phyloP scores from a whole-genome alignment of 2,113 vertebrate genomes.

The Rhagologus leucostigma region DNA sequence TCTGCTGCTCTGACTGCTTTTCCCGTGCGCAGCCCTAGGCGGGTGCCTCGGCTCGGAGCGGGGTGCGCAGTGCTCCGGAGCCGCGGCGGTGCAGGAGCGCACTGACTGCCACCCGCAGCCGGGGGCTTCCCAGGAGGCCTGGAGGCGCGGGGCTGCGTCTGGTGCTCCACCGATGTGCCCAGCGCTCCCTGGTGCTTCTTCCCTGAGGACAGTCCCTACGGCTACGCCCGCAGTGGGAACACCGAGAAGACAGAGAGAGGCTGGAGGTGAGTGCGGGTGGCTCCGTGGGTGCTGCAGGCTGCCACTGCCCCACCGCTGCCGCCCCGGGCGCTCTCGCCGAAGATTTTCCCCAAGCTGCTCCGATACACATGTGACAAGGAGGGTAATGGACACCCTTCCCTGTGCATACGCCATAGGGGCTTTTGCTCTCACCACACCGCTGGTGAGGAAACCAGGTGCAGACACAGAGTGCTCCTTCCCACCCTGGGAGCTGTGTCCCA shows the following conservation, averaged over 20 bases:
- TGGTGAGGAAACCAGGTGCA: neutral
- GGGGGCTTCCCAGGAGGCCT: neutral
- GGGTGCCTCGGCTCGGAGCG: neutral
- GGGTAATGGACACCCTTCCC: rapidly evolving
- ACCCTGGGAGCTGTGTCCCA: neutral
- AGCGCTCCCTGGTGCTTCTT: slow-evolving; percentile 27
- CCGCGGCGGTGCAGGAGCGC: neutral
- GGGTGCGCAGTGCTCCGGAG: rapidly evolving
- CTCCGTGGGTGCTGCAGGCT: rapidly evolving
- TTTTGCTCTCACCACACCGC: rapidly evolving
- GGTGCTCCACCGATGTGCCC: neutral
- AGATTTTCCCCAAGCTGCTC: neutral
- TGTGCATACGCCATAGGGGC: rapidly evolving
- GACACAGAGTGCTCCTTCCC: neutral
- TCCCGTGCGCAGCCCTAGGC: neutral
- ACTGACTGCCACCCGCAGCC: neutral
- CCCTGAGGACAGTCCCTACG: neutral
- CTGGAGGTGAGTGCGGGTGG: neutral
- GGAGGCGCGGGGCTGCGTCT: neutral
- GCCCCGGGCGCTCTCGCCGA: rapidly evolving
- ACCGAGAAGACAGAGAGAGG: neutral
- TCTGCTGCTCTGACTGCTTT: neutral
- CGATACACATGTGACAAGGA: rapidly evolving
- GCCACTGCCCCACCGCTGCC: rapidly evolving
- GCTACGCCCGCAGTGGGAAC: neutral